These are phyloP conservation scores for Drosophila colorata DNA, from an alignment of 2,888 invertebrate species.

Conservation along the genomic window DNA sequence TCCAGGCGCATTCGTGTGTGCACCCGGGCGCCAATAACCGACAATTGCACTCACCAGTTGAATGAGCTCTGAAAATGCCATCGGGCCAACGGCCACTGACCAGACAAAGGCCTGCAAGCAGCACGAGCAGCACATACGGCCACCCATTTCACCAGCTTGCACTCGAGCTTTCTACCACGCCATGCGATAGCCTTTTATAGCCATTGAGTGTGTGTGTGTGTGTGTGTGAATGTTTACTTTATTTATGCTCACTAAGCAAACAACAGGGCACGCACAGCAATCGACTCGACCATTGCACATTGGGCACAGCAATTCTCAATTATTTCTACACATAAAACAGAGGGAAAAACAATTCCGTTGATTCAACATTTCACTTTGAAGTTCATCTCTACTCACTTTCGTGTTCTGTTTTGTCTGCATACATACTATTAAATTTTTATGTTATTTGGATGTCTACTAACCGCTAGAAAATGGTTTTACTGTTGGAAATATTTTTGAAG, in stretches of 20 bases:
- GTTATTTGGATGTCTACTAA: background rate
- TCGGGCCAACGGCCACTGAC: conserved; percentile 5
- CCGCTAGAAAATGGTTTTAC: too few relatives aligned
- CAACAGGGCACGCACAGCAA: conserved; percentile 43
- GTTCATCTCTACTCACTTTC: background rate
- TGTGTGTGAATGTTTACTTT: conserved; percentile 54
- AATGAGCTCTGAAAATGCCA: conserved; percentile 42
- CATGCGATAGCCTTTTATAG: conserved; percentile 72
- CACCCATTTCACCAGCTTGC: conserved; percentile 25
- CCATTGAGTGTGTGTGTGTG: conserved; percentile 29
- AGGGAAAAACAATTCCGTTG: conserved; percentile 24
- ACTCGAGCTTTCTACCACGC: conserved; percentile 38
- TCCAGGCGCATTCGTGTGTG: conserved; percentile 40
- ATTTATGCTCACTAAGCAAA: conserved; percentile 72
- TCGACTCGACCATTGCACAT: conserved; percentile 12
- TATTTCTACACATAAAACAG: conserved; percentile 26
- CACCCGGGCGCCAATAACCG: conserved; percentile 54
- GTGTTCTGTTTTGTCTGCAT: background rate
- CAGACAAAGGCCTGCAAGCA: conserved; percentile 28
- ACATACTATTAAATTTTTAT: background rate
- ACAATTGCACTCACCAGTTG: conserved; percentile 71
- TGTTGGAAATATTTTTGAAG: too few relatives aligned
- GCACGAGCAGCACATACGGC: background rate
- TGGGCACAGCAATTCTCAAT: conserved; percentile 27
- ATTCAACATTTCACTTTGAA: conserved; percentile 22